phyloP scores from a whole-genome alignment of 2,888 invertebrate genomes.

The Drosophila nr. medialis region DNA sequence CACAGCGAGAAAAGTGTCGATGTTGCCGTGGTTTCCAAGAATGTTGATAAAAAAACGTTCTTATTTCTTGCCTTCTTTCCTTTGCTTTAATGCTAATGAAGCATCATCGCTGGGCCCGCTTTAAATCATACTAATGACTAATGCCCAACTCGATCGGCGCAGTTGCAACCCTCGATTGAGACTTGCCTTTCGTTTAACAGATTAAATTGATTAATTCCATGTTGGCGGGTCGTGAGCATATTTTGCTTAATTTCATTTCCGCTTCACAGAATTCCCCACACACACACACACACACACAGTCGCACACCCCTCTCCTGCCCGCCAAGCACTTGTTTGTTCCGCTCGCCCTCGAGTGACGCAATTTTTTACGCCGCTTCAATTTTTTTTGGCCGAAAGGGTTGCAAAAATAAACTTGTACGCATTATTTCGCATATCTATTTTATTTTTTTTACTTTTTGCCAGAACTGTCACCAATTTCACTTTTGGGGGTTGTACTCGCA shows the following conservation, averaged over 20 bases:
- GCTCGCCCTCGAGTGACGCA: conserved; percentile 73
- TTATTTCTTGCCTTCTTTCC: conserved; percentile 35
- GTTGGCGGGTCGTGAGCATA: conserved; percentile 67
- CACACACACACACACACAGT: background rate
- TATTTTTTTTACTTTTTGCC: conserved; percentile 14
- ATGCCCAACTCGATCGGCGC: conserved; percentile 40
- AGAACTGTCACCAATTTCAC: conserved; percentile 62
- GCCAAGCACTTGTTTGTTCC: conserved; percentile 71
- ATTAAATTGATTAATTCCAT: conserved; percentile 85
- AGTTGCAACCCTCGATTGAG: conserved; percentile 2
- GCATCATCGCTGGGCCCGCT: conserved; percentile 26
- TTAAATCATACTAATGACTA: conserved; percentile 73
- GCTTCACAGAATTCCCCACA: conserved; percentile 50
- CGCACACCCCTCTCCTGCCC: background rate
- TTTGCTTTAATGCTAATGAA: conserved; percentile 65
- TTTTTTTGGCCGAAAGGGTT: conserved; percentile 69
- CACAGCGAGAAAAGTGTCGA: conserved; percentile 24
- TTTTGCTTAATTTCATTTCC: conserved; percentile 83
- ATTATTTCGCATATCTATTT: conserved; percentile 38
- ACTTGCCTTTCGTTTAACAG: conserved; percentile 71
- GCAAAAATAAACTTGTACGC: conserved; percentile 62
- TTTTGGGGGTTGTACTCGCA: conserved; percentile 57
- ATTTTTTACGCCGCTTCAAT: conserved; percentile 72
- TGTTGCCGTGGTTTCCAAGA: conserved; percentile 54
- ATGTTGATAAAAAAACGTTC: conserved; percentile 65